Conservation (phyloP, 2,888 invertebrate genomes). For the Chirona hameri region DNA sequence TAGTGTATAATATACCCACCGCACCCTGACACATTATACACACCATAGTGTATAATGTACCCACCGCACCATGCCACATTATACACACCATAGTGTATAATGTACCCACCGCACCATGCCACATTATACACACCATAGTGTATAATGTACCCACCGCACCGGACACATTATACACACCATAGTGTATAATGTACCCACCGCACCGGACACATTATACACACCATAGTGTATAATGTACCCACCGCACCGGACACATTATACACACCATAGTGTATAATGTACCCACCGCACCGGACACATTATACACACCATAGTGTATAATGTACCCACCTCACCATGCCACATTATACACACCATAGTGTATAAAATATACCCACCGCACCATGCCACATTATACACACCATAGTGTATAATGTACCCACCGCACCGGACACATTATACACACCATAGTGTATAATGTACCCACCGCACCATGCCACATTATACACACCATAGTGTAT, state of each 20-base stretch:
- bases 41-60: neutral
- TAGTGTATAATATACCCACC: neutral
- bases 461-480: neutral
- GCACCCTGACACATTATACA: neutral
- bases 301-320: neutral
- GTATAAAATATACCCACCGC: neutral
- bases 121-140: neutral
- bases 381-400: neutral
- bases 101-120: neutral
- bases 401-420: neutral
- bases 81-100: neutral
- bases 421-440: neutral
- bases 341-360: neutral
- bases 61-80: neutral
- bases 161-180: neutral
- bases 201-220: neutral
- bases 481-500: neutral
- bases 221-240: neutral
- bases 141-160: neutral
- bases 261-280: neutral
- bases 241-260: neutral
- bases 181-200: neutral
- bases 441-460: neutral
- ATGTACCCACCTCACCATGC: neutral
- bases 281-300: neutral